Base-by-base conservation (phyloP, 1,140 invertebrate species). In the Sesamia nonagrioides region DNA sequence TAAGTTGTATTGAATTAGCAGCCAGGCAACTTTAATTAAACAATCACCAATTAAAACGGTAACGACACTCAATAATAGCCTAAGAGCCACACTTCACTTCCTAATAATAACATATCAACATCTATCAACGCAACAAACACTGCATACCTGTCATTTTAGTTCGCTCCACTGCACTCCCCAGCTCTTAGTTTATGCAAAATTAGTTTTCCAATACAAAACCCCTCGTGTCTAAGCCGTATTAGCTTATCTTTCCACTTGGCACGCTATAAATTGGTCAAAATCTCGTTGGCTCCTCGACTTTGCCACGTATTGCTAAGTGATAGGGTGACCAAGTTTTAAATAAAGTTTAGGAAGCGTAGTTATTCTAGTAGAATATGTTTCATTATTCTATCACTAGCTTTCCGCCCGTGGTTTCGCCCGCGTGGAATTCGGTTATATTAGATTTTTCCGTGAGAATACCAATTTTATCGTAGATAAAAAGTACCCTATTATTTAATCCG, bases 221-320 rank as follows among this genome's bases (percentile, higher is more conserved):
- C 86, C 84, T 84, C 78, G 84, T 85, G 58, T 68, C 48, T 77
- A 83, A 90, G 86, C 84, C 82, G 88, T 88, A 93, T 94, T 92
- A 92, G 92, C 92, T 94, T 95, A 95, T 95, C 93, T 94, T 94
- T 94, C 89, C 89, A 93, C 88, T 94, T 94, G 92, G 92, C 93
- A 95, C 93, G 89, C 89, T 90, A 91, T 94, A 94, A 94, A 93
- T 94, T 95, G 93, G 93, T 95, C 93, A 94, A 93, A 94, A 95
- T 94, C 93, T 94, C 89, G 84, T 84, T 91, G 88, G 83, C 86
- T 93, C 82, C 89, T 89, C 88, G 86, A 91, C 87, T 93, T 87
- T 85, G 81, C 84, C 83, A 87, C 86, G 88, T 92, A 89, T 87
- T 87, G 85, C 79, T 91, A 88, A 89, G 88, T 84, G 77, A 76